These are phyloP conservation scores for Siniperca knerii DNA, from an alignment of 2,113 vertebrate species.

Conservation along the genomic window DNA sequence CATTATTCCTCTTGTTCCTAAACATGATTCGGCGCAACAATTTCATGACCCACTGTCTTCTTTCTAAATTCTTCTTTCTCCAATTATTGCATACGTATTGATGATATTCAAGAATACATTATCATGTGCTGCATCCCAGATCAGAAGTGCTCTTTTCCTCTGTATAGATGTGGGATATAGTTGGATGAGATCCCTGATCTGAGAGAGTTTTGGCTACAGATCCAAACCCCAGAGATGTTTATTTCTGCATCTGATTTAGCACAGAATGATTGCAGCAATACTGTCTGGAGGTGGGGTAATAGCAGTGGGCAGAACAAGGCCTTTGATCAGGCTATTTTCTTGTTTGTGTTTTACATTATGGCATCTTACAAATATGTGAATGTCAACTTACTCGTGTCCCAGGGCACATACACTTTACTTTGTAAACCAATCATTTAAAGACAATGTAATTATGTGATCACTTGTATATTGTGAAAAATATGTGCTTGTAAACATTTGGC, in stretches of 20 bases:
- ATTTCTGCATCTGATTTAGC: slow-evolving; percentile 77
- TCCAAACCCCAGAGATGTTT: slow-evolving; percentile 74
- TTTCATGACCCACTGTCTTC: not conserved
- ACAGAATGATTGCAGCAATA: slow-evolving; percentile 70
- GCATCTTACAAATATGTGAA: slow-evolving; percentile 72
- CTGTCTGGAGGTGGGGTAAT: slow-evolving; percentile 71
- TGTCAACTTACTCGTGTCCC: slow-evolving; percentile 43
- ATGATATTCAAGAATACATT: slow-evolving; percentile 12
- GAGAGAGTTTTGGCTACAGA: slow-evolving; percentile 60
- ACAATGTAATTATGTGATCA: slow-evolving; percentile 31
- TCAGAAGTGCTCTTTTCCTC: slow-evolving; percentile 33
- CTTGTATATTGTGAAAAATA: slow-evolving; percentile 25
- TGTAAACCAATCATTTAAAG: slow-evolving; percentile 39
- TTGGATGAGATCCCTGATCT: slow-evolving; percentile 54
- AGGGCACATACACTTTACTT: slow-evolving; percentile 39
- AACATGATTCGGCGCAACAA: not conserved
- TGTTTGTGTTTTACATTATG: slow-evolving; percentile 69
- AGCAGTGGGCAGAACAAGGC: slow-evolving; percentile 58
- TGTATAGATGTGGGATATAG: slow-evolving; percentile 57
- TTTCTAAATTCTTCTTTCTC: not conserved
- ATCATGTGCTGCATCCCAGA: slow-evolving; percentile 33
- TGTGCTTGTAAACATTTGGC: slow-evolving; percentile 47
- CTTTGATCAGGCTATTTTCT: slow-evolving; percentile 69
- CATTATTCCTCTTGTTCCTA: not conserved
- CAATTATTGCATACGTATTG: not conserved